Base-by-base conservation (phyloP, 2,888 invertebrate species). In the Agriotes lineatus region DNA sequence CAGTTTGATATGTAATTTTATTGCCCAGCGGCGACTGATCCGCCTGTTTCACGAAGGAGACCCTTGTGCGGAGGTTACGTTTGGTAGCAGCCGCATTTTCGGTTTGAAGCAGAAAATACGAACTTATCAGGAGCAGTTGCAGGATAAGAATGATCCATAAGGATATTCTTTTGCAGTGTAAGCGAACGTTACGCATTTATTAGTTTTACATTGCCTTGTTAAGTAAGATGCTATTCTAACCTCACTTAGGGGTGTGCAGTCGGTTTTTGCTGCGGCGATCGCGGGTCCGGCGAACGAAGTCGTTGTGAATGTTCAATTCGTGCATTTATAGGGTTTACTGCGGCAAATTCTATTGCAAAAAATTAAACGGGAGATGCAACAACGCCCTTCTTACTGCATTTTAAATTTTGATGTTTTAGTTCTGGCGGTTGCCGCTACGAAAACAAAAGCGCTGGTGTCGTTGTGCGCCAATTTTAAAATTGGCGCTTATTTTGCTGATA, bases 131-230 rank as follows among this genome's bases (percentile, higher is more conserved):
- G 25, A 82, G 68, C 67, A 83, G 71, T 77, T 84, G 84, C 63
- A 82, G 75, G 52, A 80, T 67, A 63, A 83, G 73, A 61, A 84
- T 76, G 72, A 82, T 76, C 81, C 82, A 82, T 76, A 84, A 69
- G 77, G 81, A 79, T 77, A 82, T 76, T 77, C 78, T 80, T 72
- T 79, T 82, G 63, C 77, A 75, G 74, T 79, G 80, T 67, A 80
- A 76, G 66, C 79, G 77, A 67, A 77, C 75, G 71, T 72, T 79
- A 75, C 77, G 73, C 81, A 81, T 81, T 80, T 79, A 59, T 50
- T 44, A 50, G 20, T 33, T 39, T 66, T 52, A 59, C 59, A 66
- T 59, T 52, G 18, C 52, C 52, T n/a, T 6, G 9, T 9, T 5
- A 18, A 44, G 6, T 45, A 48, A 22, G 7, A 48, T 6, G 7